These are phyloP conservation scores for Tiphia femorata DNA, from an alignment of 2,888 invertebrate species.

Conservation along the genomic window DNA sequence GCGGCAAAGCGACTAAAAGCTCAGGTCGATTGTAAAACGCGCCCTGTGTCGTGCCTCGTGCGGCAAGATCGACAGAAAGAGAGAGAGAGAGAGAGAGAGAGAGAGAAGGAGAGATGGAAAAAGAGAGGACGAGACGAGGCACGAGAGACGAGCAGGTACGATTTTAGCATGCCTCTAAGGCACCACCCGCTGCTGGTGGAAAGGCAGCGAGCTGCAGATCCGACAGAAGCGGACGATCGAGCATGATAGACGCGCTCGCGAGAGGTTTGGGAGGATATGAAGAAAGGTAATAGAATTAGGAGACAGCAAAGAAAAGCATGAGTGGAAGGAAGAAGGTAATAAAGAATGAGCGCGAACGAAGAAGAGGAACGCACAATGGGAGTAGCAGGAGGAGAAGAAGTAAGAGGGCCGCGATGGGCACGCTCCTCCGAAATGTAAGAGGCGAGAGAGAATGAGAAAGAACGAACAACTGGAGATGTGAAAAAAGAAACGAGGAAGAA, in stretches of 20 bases:
- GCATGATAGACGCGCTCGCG: neutral
- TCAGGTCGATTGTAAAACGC: slow-evolving; percentile 44
- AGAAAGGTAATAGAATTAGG: too few species aligned
- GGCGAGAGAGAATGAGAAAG: too few species aligned
- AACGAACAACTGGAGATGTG: too few species aligned
- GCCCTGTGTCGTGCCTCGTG: slow-evolving; percentile 12
- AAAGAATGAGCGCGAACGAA: neutral
- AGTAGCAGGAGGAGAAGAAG: slow-evolving; percentile 1
- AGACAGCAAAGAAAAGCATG: neutral
- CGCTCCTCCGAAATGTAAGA: too few species aligned
- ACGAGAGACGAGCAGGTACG: slow-evolving; percentile 30
- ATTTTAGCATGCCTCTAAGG: slow-evolving; percentile 40
- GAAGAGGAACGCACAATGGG: neutral
- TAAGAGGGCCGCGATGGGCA: too few species aligned
- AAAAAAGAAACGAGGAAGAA: too few species aligned
- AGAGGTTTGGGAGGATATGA: too few species aligned
- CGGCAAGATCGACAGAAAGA: slow-evolving; percentile 7
- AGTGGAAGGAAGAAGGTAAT: neutral
- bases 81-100: slow-evolving; percentile 7
- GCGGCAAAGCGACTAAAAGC: slow-evolving; percentile 49
- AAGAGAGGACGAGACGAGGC: slow-evolving; percentile 3
- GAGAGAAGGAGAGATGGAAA: slow-evolving; percentile 7
- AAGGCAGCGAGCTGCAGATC: too few species aligned
- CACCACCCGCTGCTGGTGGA: too few species aligned
- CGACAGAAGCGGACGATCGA: slow-evolving; percentile 2